phyloP scores from a whole-genome alignment of 2,113 vertebrate species.

The Python bivittatus region DNA sequence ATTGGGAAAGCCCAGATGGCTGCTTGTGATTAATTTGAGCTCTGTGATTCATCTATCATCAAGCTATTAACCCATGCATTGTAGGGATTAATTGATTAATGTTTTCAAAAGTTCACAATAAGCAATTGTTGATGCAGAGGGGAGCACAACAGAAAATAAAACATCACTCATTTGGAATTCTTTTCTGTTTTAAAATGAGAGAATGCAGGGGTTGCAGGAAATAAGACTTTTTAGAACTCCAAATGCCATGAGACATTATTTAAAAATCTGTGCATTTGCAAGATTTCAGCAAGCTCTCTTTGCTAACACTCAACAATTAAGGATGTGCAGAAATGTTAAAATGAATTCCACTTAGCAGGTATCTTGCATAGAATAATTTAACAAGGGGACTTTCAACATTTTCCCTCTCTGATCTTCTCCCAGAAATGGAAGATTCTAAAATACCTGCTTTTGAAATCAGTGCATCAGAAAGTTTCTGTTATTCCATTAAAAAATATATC shows the following conservation, averaged over 20 bases:
- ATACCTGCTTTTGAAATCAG: not conserved
- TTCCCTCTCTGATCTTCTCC: not conserved
- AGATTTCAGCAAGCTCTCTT: not conserved
- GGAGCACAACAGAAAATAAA: not conserved
- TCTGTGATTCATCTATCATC: slow-evolving; percentile 1
- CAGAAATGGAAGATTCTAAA: not conserved
- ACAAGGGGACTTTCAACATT: not conserved
- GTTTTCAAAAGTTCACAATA: slow-evolving; percentile 8
- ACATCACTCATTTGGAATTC: not conserved
- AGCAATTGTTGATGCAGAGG: not conserved
- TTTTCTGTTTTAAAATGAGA: not conserved
- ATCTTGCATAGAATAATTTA: not conserved
- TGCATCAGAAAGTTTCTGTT: not conserved
- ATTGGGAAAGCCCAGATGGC: slow-evolving; percentile 9
- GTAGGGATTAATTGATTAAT: slow-evolving; percentile 19
- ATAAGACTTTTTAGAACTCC: not conserved
- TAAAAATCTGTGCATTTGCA: not conserved
- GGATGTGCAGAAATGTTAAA: not conserved
- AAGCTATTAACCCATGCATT: slow-evolving; percentile 16
- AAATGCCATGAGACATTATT: not conserved
- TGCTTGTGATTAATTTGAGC: slow-evolving; percentile 6
- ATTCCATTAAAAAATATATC: not conserved
- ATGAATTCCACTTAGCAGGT: not conserved
- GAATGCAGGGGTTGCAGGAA: not conserved
- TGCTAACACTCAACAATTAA: not conserved